Evolutionary conservation across 2,888 invertebrate genomes (phyloP).

Genomic region (Hipparchia semele): DNA sequence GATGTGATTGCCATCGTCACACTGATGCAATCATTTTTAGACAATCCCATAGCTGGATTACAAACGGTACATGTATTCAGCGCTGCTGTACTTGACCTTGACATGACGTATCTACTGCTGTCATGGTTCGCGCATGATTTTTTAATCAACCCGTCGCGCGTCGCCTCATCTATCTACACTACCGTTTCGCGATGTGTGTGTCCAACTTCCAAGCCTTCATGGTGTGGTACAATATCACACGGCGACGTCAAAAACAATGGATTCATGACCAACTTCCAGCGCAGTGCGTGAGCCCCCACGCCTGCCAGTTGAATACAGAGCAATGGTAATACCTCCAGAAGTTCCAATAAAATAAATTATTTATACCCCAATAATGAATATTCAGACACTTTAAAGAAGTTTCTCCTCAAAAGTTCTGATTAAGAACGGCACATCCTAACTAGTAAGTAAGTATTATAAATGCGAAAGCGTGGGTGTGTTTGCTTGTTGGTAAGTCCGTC

Average conservation of each 20-base stretch:
- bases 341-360: constrained; percentile 44
- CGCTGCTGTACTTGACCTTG: no score
- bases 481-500: no score
- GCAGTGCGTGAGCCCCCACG: constrained; percentile 57
- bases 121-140: neutral
- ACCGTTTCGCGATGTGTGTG: neutral
- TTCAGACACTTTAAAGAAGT: neutral
- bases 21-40: no score
- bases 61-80: no score
- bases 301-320: constrained; percentile 58
- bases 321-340: constrained; percentile 53
- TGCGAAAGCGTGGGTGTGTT: no score
- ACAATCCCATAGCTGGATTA: no score
- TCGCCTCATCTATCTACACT: neutral
- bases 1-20: no score
- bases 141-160: neutral
- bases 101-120: no score
- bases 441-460: no score
- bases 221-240: constrained; percentile 77
- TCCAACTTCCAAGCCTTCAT: constrained; percentile 32
- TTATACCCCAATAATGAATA: constrained; percentile 37
- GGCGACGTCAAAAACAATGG: constrained; percentile 77
- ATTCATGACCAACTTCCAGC: constrained; percentile 71
- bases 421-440: neutral
- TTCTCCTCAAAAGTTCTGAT: neutral